Conservation (phyloP, 2,797 vertebrate species). For the Halcyon smyrnensis region DNA sequence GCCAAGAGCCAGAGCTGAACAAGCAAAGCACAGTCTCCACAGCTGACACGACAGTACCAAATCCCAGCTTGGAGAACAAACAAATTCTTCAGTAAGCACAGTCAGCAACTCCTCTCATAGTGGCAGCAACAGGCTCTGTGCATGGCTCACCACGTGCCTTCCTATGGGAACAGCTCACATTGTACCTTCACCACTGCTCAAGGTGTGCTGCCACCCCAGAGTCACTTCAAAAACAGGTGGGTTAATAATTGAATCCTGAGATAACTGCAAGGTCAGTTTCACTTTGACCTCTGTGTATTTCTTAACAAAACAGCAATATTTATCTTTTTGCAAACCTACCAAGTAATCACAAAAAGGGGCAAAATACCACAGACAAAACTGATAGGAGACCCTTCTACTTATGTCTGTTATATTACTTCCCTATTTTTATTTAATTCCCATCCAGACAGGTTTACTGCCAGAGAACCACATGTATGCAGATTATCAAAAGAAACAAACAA, state of each 20-base stretch:
- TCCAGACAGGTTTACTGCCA: background rate
- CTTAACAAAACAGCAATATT: background rate
- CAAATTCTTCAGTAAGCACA: background rate
- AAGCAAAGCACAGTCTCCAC: background rate
- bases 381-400: background rate
- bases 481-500: background rate
- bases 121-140: rapidly evolving
- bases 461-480: background rate
- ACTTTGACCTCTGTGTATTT: background rate
- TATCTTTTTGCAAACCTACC: background rate
- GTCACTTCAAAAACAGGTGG: background rate
- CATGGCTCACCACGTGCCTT: background rate
- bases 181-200: background rate
- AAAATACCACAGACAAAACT: background rate
- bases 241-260: background rate
- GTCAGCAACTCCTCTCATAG: background rate
- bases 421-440: background rate
- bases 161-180: rapidly evolving
- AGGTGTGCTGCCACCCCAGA: background rate
- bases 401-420: background rate
- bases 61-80: background rate
- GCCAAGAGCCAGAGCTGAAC: background rate
- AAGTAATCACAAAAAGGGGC: background rate
- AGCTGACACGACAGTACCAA: rapidly evolving
- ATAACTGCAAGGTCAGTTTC: background rate